A percentile compares a stretch with the other conserved stretches of the same genome.
phyloP scores from a whole-genome alignment of 53 echinoderm and acorn worm genomes.

The Patiria pectinifera region DNA sequence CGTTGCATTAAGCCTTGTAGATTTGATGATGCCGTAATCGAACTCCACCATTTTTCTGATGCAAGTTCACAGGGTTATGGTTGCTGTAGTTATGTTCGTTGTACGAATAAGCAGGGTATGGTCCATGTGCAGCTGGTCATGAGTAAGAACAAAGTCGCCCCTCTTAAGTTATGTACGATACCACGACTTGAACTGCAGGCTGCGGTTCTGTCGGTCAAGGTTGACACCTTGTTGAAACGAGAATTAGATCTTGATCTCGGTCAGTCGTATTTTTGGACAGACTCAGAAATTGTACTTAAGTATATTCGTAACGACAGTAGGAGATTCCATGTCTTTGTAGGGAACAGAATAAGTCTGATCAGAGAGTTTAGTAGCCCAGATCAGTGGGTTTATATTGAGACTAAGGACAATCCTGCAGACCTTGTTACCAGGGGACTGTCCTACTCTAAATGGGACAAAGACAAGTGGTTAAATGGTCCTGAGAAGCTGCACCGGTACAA shows the following conservation, averaged over 20 bases:
- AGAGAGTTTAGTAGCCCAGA: neutral
- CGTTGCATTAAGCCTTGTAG: slow-evolving; percentile 65
- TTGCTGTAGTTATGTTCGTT: slow-evolving; percentile 60
- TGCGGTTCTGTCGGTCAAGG: slow-evolving; percentile 62
- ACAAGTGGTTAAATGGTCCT: no score
- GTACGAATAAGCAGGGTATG: slow-evolving; percentile 19
- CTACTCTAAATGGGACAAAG: no score
- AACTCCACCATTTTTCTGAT: neutral
- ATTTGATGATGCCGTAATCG: slow-evolving; percentile 40
- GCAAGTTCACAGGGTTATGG: slow-evolving; percentile 67
- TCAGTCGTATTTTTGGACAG: no score
- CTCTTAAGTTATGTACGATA: slow-evolving; percentile 61
- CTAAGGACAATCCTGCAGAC: slow-evolving; percentile 48
- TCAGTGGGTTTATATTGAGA: slow-evolving; percentile 57
- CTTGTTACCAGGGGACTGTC: neutral
- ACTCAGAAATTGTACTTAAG: no score
- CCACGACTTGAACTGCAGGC: slow-evolving; percentile 66
- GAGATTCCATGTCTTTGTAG: no score
- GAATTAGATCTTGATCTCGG: slow-evolving; percentile 62
- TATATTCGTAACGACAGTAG: no score
- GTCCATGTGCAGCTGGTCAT: slow-evolving; percentile 55
- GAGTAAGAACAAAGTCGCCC: slow-evolving; percentile 67
- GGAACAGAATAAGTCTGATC: no score
- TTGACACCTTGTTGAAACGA: no score
- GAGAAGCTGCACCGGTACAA: no score